Evolutionary conservation across 2,797 vertebrate species (phyloP).

Genomic region (Pyrocephalus nanus): DNA sequence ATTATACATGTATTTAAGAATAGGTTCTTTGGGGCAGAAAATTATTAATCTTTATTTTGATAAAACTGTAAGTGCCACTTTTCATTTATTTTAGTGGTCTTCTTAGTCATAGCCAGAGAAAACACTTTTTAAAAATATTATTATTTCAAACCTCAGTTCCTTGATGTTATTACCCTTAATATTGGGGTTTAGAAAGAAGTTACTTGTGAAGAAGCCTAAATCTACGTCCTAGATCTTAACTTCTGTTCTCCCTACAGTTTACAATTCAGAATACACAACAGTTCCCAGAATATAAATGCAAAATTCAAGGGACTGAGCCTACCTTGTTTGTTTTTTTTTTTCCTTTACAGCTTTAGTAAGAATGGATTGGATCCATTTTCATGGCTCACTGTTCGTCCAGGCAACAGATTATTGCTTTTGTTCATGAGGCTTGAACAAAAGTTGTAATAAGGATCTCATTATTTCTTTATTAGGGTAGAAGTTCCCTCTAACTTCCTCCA

Average conservation of each 20-base stretch:
- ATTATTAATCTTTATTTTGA: slow-evolving; percentile 3
- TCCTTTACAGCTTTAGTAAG: background rate
- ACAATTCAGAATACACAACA: background rate
- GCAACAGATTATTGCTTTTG: background rate
- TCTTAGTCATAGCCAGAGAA: background rate
- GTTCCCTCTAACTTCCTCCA: background rate
- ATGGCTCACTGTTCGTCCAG: background rate
- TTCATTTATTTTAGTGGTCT: background rate
- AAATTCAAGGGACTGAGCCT: background rate
- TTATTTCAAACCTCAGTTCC: background rate
- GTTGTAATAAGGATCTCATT: background rate
- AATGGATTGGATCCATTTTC: background rate
- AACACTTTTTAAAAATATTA: background rate
- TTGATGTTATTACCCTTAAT: background rate
- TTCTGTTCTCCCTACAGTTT: background rate
- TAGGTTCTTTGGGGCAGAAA: background rate
- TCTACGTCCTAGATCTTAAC: background rate
- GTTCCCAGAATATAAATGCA: background rate
- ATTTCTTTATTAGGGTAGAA: background rate
- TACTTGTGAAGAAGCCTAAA: background rate
- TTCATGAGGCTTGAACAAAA: background rate
- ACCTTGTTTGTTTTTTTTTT: background rate
- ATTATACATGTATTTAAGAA: background rate
- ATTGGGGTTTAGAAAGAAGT: background rate
- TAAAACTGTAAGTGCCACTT: background rate